phyloP scores from a whole-genome alignment of 2,888 invertebrate species.

The Chorisops tibialis region DNA sequence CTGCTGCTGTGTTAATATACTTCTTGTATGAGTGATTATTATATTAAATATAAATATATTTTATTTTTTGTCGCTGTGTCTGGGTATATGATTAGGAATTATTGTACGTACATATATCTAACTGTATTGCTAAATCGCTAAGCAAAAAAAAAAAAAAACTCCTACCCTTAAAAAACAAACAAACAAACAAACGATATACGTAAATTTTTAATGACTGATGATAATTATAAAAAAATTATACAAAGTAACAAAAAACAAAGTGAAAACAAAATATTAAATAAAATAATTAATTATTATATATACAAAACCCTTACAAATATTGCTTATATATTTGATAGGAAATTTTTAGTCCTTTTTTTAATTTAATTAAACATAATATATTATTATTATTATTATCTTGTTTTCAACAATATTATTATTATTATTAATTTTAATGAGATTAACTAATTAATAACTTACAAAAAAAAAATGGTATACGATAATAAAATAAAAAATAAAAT shows the following conservation, averaged over 20 bases:
- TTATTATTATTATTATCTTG: not conserved
- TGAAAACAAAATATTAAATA: constrained; percentile 34
- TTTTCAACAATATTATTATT: not conserved
- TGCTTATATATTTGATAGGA: constrained; percentile 33
- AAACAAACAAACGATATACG: constrained; percentile 40
- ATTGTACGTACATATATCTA: not conserved
- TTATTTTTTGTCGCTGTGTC: not conserved
- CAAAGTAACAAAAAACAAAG: constrained; percentile 28
- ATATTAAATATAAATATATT: not conserved
- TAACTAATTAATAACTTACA: not conserved
- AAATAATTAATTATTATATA: not conserved
- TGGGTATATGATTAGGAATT: constrained; percentile 1
- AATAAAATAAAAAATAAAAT: not conserved
- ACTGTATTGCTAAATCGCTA: constrained; percentile 12
- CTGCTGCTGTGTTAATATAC: not conserved
- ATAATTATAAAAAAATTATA: constrained; percentile 27
- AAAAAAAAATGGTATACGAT: constrained; percentile 12
- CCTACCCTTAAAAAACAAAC: constrained; percentile 11
- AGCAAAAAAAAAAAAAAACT: constrained; percentile 2
- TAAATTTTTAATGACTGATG: constrained; percentile 43
- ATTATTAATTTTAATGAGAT: too few relatives aligned
- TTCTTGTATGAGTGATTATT: not conserved
- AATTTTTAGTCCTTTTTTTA: constrained; percentile 24
- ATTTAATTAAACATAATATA: not conserved
- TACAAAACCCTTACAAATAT: constrained; percentile 21